These are phyloP conservation scores for Heliornis fulica DNA, from an alignment of 2,113 vertebrate species.

Conservation along the genomic window DNA sequence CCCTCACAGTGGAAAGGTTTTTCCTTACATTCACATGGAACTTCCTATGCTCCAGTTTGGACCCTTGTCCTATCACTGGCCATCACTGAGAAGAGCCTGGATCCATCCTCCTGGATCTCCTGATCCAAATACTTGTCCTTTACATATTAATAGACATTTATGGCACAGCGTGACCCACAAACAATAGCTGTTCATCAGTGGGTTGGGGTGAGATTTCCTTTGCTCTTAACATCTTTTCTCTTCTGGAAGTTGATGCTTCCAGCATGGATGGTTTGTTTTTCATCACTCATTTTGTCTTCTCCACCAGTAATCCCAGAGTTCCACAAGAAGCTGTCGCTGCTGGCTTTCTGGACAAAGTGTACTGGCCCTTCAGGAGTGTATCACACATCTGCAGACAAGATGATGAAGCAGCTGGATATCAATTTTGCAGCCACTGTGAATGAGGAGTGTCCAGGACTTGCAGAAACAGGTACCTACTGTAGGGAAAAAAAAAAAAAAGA, in stretches of 20 bases:
- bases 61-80: no score
- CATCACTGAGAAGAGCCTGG: no score
- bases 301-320: constrained; percentile 85
- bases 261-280: background rate
- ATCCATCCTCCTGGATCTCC: no score
- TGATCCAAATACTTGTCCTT: no score
- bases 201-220: background rate
- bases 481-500: background rate
- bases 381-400: constrained; percentile 86
- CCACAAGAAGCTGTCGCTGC: constrained; percentile 79
- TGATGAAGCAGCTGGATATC: constrained; percentile 84
- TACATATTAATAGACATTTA: no score
- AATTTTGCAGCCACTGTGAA: constrained; percentile 78
- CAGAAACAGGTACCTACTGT: constrained; percentile 80
- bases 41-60: no score
- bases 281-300: background rate
- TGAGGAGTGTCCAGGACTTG: constrained; percentile 78
- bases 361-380: constrained; percentile 83
- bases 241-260: background rate
- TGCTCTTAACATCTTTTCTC: background rate
- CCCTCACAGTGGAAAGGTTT: no score
- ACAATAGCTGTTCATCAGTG: background rate
- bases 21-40: no score
- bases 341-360: constrained; percentile 92
- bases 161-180: background rate